Evolutionary conservation across 2,888 invertebrate genomes (phyloP).

Genomic region (Teleiodes luculella): DNA sequence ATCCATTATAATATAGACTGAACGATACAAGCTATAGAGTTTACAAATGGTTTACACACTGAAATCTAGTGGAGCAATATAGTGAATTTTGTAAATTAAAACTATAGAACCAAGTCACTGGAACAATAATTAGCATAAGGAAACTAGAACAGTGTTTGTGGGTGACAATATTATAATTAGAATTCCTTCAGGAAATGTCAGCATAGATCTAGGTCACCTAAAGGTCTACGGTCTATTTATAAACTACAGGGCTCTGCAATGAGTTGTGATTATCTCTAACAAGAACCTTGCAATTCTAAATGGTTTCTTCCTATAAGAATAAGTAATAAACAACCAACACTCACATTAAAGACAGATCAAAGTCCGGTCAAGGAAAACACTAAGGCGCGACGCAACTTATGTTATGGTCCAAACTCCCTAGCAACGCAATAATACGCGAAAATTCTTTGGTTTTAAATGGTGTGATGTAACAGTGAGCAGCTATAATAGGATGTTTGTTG

Average conservation of each 20-base stretch:
- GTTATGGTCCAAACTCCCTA: conserved; percentile 53
- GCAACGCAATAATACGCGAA: conserved; percentile 50
- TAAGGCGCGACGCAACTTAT: conserved; percentile 30
- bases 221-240: conserved; percentile 55
- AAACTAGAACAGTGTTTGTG: conserved; percentile 51
- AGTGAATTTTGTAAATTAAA: not conserved
- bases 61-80: not conserved
- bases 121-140: not conserved
- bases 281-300: not conserved
- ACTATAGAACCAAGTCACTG: not conserved
- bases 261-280: not conserved
- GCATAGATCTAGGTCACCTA: conserved; percentile 58
- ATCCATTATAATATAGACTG: too few relatives aligned
- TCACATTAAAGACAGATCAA: conserved; percentile 33
- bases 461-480: conserved; percentile 65
- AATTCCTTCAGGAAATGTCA: conserved; percentile 57
- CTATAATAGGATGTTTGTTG: conserved; percentile 71
- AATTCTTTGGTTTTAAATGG: conserved; percentile 34
- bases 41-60: too few relatives aligned
- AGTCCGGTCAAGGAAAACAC: conserved; percentile 28
- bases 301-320: not conserved
- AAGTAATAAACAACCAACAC: conserved; percentile 24
- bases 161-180: conserved; percentile 58
- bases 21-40: too few relatives aligned
- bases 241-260: conserved; percentile 25